Evolutionary conservation across 1,140 invertebrate genomes (phyloP).

Genomic region (Heliconius hewitsoni): DNA sequence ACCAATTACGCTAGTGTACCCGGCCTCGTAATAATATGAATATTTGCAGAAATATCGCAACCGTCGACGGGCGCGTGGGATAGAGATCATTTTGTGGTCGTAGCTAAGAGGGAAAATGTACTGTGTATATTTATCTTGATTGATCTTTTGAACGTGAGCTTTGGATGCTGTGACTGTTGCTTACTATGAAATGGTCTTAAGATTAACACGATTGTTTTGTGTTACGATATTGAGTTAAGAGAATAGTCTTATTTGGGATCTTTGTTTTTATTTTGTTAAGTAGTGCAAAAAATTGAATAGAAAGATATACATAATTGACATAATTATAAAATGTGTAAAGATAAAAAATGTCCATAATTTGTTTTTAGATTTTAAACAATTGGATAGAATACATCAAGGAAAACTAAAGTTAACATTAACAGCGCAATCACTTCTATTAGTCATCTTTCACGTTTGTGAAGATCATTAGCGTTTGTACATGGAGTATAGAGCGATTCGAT

Average conservation of each 20-base stretch:
- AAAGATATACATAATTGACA: not conserved
- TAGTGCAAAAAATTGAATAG: not conserved
- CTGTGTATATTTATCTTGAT: slow-evolving; percentile 53
- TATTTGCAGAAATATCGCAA: slow-evolving; percentile 53
- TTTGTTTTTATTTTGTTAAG: not conserved
- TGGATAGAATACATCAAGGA: not conserved
- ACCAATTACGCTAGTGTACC: slow-evolving; percentile 68
- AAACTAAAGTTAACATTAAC: not conserved
- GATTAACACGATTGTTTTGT: slow-evolving; percentile 10
- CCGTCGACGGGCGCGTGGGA: slow-evolving; percentile 48
- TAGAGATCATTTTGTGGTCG: slow-evolving; percentile 61
- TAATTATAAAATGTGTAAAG: too few relatives aligned
- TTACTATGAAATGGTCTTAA: not conserved
- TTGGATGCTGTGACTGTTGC: slow-evolving; percentile 40
- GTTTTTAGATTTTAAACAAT: not conserved
- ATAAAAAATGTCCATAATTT: too few relatives aligned
- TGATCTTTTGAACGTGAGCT: slow-evolving; percentile 48
- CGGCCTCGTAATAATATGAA: slow-evolving; percentile 54
- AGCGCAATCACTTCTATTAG: slow-evolving; percentile 3
- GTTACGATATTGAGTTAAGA: slow-evolving; percentile 2
- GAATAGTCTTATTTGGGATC: not conserved
- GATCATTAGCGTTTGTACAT: slow-evolving; percentile 26
- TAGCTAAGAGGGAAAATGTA: slow-evolving; percentile 60
- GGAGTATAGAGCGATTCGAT: slow-evolving; percentile 17
- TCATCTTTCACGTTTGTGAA: slow-evolving; percentile 22